Percentiles rank a stretch among this genome's conserved stretches.
Evolutionary conservation across 2,113 vertebrate species (phyloP).

Genomic region (Numenius arquata): DNA sequence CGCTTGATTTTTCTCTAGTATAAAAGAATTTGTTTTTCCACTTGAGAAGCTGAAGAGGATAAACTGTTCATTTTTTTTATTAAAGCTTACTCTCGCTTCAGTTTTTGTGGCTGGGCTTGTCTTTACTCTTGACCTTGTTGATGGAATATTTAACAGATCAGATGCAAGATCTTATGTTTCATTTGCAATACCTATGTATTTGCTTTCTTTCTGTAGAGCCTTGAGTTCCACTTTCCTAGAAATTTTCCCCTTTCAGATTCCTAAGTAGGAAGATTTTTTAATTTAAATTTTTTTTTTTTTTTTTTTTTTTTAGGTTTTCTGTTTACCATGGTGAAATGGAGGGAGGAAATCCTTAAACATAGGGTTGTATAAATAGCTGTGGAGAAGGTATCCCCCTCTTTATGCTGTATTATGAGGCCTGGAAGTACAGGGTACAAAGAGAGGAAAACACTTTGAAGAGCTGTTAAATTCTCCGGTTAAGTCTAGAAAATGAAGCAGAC

Average conservation of each 20-base stretch:
- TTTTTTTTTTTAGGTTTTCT: background rate
- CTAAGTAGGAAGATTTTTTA: background rate
- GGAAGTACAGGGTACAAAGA: background rate
- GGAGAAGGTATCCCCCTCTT: background rate
- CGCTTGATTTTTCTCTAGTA: constrained; percentile 22
- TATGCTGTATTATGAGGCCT: background rate
- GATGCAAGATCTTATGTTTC: constrained; percentile 67
- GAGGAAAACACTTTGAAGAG: constrained; percentile 39
- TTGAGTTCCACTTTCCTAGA: background rate
- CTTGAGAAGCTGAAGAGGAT: constrained; percentile 61
- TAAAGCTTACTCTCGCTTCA: constrained; percentile 51
- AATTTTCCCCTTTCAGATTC: background rate
- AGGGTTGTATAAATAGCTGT: background rate
- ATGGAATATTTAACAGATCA: constrained; percentile 67
- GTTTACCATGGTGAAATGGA: background rate
- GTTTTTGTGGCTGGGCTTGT: constrained; percentile 52
- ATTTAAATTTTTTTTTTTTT: background rate
- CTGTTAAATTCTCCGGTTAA: constrained; percentile 36
- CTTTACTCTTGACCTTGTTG: constrained; percentile 71
- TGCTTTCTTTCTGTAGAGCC: constrained; percentile 38
- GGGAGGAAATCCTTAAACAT: background rate
- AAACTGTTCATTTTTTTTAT: constrained; percentile 58
- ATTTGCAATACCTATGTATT: constrained; percentile 58
- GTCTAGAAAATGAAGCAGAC: constrained; percentile 31
- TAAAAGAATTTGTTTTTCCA: constrained; percentile 49